A percentile compares a stretch with the other conserved stretches of the same genome.
These are phyloP conservation scores for Lycorma delicatula DNA, from an alignment of 1,140 invertebrate species.

Conservation along the genomic window DNA sequence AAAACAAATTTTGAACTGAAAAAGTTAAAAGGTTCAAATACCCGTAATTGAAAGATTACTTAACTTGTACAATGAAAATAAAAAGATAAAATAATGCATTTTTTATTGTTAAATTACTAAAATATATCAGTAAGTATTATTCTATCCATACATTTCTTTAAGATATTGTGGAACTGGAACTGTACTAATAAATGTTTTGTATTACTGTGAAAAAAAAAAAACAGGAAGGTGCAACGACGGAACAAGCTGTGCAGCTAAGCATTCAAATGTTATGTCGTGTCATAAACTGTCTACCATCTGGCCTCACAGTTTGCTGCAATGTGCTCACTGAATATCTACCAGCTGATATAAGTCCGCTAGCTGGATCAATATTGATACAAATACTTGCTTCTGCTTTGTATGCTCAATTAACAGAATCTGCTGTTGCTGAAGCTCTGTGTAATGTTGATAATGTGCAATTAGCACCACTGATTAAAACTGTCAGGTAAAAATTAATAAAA, in stretches of 20 bases:
- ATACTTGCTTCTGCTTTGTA: conserved; percentile 35
- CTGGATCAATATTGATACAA: conserved; percentile 57
- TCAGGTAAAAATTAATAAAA: conserved; percentile 40
- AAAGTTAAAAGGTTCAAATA: too few relatives aligned
- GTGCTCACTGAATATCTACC: conserved; percentile 55
- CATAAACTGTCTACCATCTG: conserved; percentile 50
- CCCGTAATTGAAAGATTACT: too few relatives aligned
- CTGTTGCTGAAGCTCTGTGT: conserved; percentile 60
- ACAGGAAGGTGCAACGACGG: conserved; percentile 15
- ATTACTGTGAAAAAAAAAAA: too few relatives aligned
- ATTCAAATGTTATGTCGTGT: conserved; percentile 57
- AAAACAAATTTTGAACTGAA: too few relatives aligned
- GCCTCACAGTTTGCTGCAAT: conserved; percentile 43
- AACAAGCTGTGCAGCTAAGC: conserved; percentile 49
- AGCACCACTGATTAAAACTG: conserved; percentile 52
- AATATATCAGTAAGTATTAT: too few relatives aligned
- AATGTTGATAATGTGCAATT: conserved; percentile 63
- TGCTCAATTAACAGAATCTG: conserved; percentile 30
- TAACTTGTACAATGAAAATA: too few relatives aligned
- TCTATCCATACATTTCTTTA: too few relatives aligned
- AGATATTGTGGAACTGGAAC: too few relatives aligned
- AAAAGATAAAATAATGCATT: too few relatives aligned
- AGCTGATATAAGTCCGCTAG: conserved; percentile 51
- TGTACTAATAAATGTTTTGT: too few relatives aligned
- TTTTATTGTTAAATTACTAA: too few relatives aligned